Conservation (phyloP, 2,888 invertebrate species). For the Drosophila glabriapex region DNA sequence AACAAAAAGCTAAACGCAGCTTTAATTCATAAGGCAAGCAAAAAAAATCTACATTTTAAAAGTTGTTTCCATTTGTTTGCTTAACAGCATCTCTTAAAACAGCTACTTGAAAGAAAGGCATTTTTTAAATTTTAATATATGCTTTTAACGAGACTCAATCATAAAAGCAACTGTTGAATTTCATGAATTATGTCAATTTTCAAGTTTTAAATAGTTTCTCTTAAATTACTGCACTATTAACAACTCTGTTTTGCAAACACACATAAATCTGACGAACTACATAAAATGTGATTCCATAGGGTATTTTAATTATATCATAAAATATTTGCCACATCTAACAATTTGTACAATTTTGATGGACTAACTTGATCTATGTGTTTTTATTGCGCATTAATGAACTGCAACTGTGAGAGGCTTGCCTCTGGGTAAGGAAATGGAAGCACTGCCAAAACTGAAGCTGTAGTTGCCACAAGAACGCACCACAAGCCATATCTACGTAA, state of each 20-base stretch:
- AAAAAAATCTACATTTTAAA: not conserved
- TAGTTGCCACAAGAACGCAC: constrained; percentile 43
- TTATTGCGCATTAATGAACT: constrained; percentile 55
- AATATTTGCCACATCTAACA: constrained; percentile 25
- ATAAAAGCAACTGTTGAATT: not conserved
- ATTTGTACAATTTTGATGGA: constrained; percentile 36
- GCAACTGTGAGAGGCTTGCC: constrained; percentile 5
- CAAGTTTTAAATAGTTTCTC: not conserved
- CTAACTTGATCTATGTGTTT: constrained; percentile 26
- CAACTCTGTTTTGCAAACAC: not conserved
- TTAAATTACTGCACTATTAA: not conserved
- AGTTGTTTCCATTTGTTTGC: too few species aligned
- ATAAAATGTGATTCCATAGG: constrained; percentile 1
- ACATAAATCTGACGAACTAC: not conserved
- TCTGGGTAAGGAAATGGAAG: not conserved
- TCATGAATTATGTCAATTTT: not conserved
- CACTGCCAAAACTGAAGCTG: constrained; percentile 1
- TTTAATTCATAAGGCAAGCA: not conserved
- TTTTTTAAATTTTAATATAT: not conserved
- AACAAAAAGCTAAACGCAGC: not conserved
- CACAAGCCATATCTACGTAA: constrained; percentile 38
- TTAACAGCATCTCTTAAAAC: not conserved
- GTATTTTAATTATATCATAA: constrained; percentile 28
- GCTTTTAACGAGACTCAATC: not conserved
- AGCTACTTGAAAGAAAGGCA: not conserved